These are phyloP conservation scores for Mamestra brassicae DNA, from an alignment of 2,888 invertebrate species.

Conservation along the genomic window DNA sequence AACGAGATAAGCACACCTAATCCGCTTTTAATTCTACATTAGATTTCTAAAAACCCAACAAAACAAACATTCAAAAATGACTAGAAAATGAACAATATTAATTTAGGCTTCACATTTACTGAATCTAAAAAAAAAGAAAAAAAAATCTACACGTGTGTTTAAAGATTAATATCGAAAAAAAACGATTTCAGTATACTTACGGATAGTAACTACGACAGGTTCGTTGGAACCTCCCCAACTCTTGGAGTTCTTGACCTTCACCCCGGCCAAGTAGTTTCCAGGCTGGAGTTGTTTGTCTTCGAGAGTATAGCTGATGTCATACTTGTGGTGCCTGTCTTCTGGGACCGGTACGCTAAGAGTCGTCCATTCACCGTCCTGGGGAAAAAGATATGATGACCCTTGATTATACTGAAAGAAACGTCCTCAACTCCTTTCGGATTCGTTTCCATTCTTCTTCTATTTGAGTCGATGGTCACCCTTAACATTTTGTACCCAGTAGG, in stretches of 20 bases:
- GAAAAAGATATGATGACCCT: not conserved
- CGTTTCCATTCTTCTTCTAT: too few relatives aligned
- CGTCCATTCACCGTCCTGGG: conserved; percentile 74
- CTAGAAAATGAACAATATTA: not conserved
- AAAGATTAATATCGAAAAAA: too few relatives aligned
- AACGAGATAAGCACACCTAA: not conserved
- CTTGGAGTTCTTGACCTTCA: conserved; percentile 81
- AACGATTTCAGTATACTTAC: conserved; percentile 68
- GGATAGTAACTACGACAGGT: conserved; percentile 74
- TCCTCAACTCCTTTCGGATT: not conserved
- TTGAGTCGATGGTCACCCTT: too few relatives aligned
- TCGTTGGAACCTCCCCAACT: conserved; percentile 77
- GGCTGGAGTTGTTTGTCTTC: conserved; percentile 69
- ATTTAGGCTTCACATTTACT: too few relatives aligned
- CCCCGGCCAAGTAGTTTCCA: conserved; percentile 79
- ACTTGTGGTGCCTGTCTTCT: conserved; percentile 67
- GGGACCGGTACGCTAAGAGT: conserved; percentile 75
- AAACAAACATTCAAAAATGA: not conserved
- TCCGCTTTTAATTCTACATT: not conserved
- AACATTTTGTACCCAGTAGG: too few relatives aligned
- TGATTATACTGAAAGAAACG: not conserved
- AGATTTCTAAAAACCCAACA: too few relatives aligned
- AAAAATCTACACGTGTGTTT: too few relatives aligned
- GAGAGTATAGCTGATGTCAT: conserved; percentile 74
- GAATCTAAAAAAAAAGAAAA: too few relatives aligned